Evolutionary conservation across 2,888 invertebrate species (phyloP), one percentile per base, ranked within the genome.

Genomic region (Drosophila emarginata): DNA sequence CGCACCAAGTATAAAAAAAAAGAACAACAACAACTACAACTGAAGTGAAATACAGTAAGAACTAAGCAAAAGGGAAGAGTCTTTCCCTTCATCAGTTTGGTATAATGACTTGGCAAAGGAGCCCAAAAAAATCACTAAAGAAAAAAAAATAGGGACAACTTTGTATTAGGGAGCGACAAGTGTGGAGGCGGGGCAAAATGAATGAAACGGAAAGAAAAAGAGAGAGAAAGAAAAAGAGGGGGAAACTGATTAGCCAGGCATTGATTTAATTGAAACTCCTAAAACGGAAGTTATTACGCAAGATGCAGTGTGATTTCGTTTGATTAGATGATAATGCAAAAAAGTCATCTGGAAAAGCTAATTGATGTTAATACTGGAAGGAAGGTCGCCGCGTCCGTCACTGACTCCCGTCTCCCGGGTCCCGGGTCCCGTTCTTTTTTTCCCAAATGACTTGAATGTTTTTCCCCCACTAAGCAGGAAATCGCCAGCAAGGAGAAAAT

Each of bases 251-350:
- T 88, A 88, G 82, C 87, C 74, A 61, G 28, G 71, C 71, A 87
- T 84, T 79, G 78, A 40, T 81, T 89, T 89, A 85, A 85, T 85
- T 89, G 88, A 82, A 73, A 74, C 15, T 70, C 61, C 62, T 65
- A 82, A 68, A 88, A 75, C 84, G 84, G 84, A 85, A 89, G 89
- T 89, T 78, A 86, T 89, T 85, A 85, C 72, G 67, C 76, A 62
- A 69, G 59, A 26, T 72, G 62, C 39, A 53, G 52, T 53, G 23
- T 58, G 57, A 54, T 68, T 70, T 80, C 78, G 81, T 87, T 87
- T 74, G 85, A 79, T 88, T 78, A 88, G 89, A 85, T 85, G 84
- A 85, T 82, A 63, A 56, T 67, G 84, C 84, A 83, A 77, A 65
- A 66, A 61, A 59, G 3, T 18, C 61, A 40, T 59, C 40, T 51